Base-by-base conservation (phyloP, 2,888 invertebrate species). In the Drosophila ustulata region DNA sequence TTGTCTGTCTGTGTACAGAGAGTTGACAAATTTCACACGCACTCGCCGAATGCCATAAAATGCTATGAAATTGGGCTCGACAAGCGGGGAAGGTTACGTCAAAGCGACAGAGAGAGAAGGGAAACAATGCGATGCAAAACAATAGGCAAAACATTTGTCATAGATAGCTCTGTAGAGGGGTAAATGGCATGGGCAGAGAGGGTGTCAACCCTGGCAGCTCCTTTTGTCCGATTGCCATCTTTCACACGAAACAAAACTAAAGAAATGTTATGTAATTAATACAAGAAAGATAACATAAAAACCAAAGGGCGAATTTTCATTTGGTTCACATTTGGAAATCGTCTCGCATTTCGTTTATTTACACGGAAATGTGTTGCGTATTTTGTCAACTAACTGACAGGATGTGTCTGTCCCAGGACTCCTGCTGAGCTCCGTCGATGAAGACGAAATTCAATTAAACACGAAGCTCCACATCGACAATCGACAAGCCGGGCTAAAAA, bases 1-100 rank as follows among this genome's bases (percentile, higher is more conserved):
- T 78, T 78, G 78, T 80, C 52, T 62, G 41, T 4, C 45, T 25
- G 13, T 25, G 7, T n/a, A 18, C 43, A 66, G 65, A 80, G 71
- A 80, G 71, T 72, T 78, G 80, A 80, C 75, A 80, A 80, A 80
- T 80, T 80, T 80, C 80, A 78, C 80, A 80, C 80, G 80, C 80
- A 80, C 75, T 80, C 75, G 68, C 66, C 66, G 66, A 80, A 66
- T 66, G 70, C 63, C 77, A 75, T 70, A 75, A 78, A 75, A 70
- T 56, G 46, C 43, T 62, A 55, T 55, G 77, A 73, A 69, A 73
- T 77, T 70, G 78, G 77, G 66, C 73, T 63, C 70, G 78, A 65
- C 64, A 70, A 70, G 70, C 64, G 41, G 75, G 68, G 66, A 64
- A 61, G 75, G 66, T 75, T 73, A 56, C 62, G 58, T 53, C 69